Evolutionary conservation across 2,888 invertebrate species (phyloP).

Genomic region (Seira sanloemensis): DNA sequence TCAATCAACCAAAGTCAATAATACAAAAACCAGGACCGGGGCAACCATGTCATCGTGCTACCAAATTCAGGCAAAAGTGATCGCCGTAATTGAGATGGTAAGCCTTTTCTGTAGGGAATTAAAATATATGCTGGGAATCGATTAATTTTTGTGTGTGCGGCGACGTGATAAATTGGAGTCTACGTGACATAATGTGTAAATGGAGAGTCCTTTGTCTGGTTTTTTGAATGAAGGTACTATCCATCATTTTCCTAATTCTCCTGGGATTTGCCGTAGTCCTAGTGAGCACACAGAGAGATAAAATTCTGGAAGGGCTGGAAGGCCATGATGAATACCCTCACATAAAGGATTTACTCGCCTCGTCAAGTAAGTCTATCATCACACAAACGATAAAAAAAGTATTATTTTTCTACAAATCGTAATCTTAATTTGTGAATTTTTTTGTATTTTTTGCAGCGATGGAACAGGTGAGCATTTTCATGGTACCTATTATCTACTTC

Average conservation of each 20-base stretch:
- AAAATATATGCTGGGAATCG: too few relatives aligned
- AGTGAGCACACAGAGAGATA: slow-evolving; percentile 51
- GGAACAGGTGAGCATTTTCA: slow-evolving; percentile 60
- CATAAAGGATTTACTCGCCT: slow-evolving; percentile 49
- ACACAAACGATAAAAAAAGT: too few relatives aligned
- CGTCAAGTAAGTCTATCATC: slow-evolving; percentile 56
- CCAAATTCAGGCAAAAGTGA: slow-evolving; percentile 60
- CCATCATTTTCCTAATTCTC: slow-evolving; percentile 54
- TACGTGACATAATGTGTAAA: not conserved
- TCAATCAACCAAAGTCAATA: not conserved
- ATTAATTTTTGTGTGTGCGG: not conserved
- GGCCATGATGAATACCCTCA: slow-evolving; percentile 54
- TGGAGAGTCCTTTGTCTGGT: not conserved
- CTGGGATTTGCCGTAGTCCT: slow-evolving; percentile 49
- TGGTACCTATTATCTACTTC: slow-evolving; percentile 61
- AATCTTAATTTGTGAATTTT: too few relatives aligned
- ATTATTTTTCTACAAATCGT: too few relatives aligned
- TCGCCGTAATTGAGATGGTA: slow-evolving; percentile 66
- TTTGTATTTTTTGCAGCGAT: slow-evolving; percentile 46
- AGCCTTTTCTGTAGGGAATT: too few relatives aligned
- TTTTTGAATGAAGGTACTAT: slow-evolving; percentile 58
- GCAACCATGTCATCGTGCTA: slow-evolving; percentile 43
- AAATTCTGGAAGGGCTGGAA: slow-evolving; percentile 40
- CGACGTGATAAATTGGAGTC: slow-evolving; percentile 10
- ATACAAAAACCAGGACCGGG: not conserved